These are phyloP conservation scores for Stenotaenia linearis DNA, from an alignment of 2,888 invertebrate species.

Conservation along the genomic window DNA sequence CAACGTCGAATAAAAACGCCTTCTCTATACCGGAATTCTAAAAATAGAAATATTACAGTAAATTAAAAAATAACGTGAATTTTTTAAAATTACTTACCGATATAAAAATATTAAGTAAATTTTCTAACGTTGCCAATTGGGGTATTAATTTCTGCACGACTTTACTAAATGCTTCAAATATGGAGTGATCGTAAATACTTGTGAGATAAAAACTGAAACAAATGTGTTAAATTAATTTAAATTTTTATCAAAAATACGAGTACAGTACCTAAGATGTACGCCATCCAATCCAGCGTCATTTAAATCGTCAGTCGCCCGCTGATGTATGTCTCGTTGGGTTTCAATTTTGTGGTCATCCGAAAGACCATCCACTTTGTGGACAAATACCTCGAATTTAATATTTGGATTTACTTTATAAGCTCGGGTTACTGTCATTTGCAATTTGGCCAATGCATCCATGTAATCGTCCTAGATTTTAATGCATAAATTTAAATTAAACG, in stretches of 20 bases:
- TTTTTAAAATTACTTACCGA: constrained; percentile 62
- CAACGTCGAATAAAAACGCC: constrained; percentile 98
- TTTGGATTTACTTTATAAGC: constrained; percentile 92
- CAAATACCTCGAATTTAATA: constrained; percentile 96
- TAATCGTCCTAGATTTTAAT: constrained; percentile 75
- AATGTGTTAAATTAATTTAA: constrained; percentile 24
- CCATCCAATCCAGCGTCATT: constrained; percentile 76
- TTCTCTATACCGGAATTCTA: constrained; percentile 99
- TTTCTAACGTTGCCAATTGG: constrained; percentile 93
- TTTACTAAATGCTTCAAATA: constrained; percentile 99
- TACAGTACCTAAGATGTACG: constrained; percentile 60
- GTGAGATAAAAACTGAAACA: constrained; percentile 81
- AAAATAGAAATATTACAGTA: neutral
- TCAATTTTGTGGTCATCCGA: constrained; percentile 99
- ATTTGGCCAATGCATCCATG: constrained; percentile 85
- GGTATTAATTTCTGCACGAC: constrained; percentile 98
- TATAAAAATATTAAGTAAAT: constrained; percentile 93
- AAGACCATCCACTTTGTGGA: constrained; percentile 98
- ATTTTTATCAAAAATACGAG: neutral
- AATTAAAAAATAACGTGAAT: neutral
- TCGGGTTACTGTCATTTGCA: constrained; percentile 88
- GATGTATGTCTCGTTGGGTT: constrained; percentile 96
- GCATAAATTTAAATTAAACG: neutral
- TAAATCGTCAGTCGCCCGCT: constrained; percentile 90
- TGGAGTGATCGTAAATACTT: constrained; percentile 99